Evolutionary conservation across 2,797 vertebrate species (phyloP).

Genomic region (Anas bahamensis): DNA sequence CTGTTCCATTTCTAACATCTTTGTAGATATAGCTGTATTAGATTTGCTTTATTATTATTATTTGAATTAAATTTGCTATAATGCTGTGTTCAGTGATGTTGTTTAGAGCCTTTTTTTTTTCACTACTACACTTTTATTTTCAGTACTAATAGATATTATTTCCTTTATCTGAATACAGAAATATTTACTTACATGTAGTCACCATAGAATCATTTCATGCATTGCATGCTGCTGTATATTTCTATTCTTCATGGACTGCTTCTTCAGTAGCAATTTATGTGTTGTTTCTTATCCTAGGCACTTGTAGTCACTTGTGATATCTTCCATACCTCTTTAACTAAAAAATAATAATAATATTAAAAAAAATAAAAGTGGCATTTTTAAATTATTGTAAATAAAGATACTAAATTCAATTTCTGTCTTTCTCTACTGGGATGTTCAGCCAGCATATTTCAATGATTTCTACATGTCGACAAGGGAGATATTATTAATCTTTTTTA

Average conservation of each 20-base stretch:
- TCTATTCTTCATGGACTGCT: neutral
- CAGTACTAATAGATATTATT: neutral
- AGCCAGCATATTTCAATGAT: slow-evolving; percentile 79
- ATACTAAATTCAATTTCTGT: neutral
- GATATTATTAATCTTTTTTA: slow-evolving; percentile 6
- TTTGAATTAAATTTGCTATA: neutral
- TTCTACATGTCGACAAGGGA: slow-evolving; percentile 88
- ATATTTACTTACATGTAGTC: neutral
- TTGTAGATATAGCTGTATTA: neutral
- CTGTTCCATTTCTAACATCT: neutral
- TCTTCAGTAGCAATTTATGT: neutral
- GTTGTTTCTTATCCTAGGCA: neutral
- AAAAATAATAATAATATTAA: neutral
- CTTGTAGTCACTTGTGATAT: neutral
- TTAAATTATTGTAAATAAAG: neutral
- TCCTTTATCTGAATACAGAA: neutral
- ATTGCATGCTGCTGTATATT: neutral
- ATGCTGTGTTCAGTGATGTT: neutral
- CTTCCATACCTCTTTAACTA: neutral
- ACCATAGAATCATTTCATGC: neutral
- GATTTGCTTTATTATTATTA: neutral
- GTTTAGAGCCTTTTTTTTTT: neutral
- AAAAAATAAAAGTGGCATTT: neutral
- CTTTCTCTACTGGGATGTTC: slow-evolving; percentile 62
- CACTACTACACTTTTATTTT: neutral